Percentiles rank a stretch among this genome's conserved stretches.
Conservation (phyloP, 2,797 vertebrate species). For the Meriones psammophilus region DNA sequence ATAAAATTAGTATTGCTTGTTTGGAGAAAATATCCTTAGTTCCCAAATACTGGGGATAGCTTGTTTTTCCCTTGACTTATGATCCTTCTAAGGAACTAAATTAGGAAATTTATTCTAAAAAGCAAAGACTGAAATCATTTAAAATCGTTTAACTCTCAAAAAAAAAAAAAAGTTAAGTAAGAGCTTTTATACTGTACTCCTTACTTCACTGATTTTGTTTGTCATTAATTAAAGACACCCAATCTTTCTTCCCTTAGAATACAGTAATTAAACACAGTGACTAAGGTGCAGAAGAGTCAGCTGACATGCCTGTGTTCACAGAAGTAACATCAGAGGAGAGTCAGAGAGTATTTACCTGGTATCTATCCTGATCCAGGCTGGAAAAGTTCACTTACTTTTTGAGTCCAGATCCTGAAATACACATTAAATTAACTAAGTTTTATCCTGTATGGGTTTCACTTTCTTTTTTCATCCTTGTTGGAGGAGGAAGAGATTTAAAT, state of each 20-base stretch:
- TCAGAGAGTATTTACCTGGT: not conserved
- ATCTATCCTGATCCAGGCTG: not conserved
- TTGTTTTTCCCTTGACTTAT: slow-evolving; percentile 28
- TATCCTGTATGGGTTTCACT: not conserved
- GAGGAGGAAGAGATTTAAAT: not conserved
- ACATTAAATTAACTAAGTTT: not conserved
- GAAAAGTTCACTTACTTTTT: slow-evolving; percentile 29
- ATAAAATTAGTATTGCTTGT: slow-evolving; percentile 55
- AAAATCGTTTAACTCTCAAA: not conserved
- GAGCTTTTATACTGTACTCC: slow-evolving; percentile 24
- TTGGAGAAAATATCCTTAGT: slow-evolving; percentile 32
- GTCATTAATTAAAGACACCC: not conserved
- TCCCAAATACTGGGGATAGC: slow-evolving; percentile 42
- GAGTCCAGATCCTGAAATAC: not conserved
- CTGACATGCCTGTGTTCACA: not conserved
- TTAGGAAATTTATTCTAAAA: not conserved
- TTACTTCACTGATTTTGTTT: slow-evolving; percentile 13
- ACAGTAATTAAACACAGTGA: not conserved
- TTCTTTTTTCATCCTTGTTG: slow-evolving; percentile 6
- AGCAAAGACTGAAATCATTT: slow-evolving; percentile 28
- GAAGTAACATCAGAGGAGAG: not conserved
- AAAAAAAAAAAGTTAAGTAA: not conserved
- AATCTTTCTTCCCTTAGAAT: slow-evolving; percentile 46
- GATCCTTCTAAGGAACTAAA: slow-evolving; percentile 52
- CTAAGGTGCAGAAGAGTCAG: not conserved